phyloP scores from a whole-genome alignment of 2,113 vertebrate genomes.

The Dromaius novaehollandiae region DNA sequence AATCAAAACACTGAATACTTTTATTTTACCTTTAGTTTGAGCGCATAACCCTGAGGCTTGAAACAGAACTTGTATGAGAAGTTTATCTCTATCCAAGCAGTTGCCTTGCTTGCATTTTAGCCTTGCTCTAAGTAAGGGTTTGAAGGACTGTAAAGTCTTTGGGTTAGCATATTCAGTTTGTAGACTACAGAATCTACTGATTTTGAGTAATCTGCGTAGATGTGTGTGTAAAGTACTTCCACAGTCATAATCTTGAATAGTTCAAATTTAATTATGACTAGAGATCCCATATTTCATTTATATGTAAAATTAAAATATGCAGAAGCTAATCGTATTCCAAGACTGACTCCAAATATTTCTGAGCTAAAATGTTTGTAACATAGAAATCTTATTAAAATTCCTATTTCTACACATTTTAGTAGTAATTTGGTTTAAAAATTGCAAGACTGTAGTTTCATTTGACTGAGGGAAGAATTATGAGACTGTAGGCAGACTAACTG shows the following conservation, averaged over 20 bases:
- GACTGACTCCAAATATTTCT: conserved; percentile 10
- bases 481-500: conserved; percentile 46
- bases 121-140: background rate
- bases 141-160: background rate
- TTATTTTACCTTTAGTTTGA: background rate
- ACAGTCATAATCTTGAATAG: conserved; percentile 47
- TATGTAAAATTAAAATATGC: conserved; percentile 52
- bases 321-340: conserved; percentile 16
- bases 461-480: conserved; percentile 34
- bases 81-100: background rate
- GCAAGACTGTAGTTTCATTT: conserved; percentile 37
- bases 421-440: conserved; percentile 51
- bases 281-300: conserved; percentile 41
- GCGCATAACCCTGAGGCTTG: background rate
- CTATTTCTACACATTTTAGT: conserved; percentile 41
- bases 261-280: conserved; percentile 51
- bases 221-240: conserved; percentile 13
- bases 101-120: background rate
- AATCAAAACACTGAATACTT: background rate
- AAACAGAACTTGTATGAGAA: background rate
- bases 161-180: background rate
- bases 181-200: background rate
- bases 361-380: conserved; percentile 36
- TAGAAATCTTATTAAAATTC: conserved; percentile 48
- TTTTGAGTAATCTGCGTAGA: conserved; percentile 30